Conservation (phyloP, 2,888 invertebrate species). For the Caradrina clavipalpis region DNA sequence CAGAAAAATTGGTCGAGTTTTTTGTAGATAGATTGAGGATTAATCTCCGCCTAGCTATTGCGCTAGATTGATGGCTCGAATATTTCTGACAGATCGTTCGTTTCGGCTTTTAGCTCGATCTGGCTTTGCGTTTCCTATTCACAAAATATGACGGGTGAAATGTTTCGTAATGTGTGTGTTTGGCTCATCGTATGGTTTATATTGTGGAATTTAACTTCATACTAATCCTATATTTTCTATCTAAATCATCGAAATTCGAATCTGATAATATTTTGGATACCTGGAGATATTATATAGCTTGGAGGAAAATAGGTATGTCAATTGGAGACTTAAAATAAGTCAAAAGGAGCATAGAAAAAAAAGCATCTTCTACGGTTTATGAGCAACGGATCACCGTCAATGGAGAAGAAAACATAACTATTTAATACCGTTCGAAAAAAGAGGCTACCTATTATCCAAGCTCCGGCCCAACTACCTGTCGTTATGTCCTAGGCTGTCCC, state of each 20-base stretch:
- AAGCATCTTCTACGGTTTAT: too few relatives aligned
- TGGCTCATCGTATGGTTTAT: too few relatives aligned
- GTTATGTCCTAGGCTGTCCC: slow-evolving; percentile 1
- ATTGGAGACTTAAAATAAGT: too few relatives aligned
- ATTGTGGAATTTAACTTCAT: too few relatives aligned
- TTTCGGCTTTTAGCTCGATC: slow-evolving; percentile 13
- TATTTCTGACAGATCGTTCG: slow-evolving; percentile 10
- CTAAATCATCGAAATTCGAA: too few relatives aligned
- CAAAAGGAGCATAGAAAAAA: too few relatives aligned
- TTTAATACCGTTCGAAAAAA: slow-evolving; percentile 11
- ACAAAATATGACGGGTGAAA: neutral
- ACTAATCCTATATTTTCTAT: too few relatives aligned
- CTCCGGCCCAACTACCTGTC: slow-evolving; percentile 18
- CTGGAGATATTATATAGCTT: too few relatives aligned
- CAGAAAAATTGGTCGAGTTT: slow-evolving; percentile 21
- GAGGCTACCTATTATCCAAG: slow-evolving; percentile 14
- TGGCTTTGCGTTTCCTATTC: slow-evolving; percentile 1
- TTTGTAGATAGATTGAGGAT: slow-evolving; percentile 24
- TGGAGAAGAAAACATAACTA: neutral
- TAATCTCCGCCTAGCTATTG: slow-evolving; percentile 18
- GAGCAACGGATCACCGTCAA: neutral
- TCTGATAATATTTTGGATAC: too few relatives aligned
- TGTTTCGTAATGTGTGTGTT: neutral
- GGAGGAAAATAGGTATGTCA: too few relatives aligned
- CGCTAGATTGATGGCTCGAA: slow-evolving; percentile 20